These are phyloP conservation scores for Crotalus horridus DNA, from an alignment of 2,113 vertebrate genomes.

Conservation along the genomic window DNA sequence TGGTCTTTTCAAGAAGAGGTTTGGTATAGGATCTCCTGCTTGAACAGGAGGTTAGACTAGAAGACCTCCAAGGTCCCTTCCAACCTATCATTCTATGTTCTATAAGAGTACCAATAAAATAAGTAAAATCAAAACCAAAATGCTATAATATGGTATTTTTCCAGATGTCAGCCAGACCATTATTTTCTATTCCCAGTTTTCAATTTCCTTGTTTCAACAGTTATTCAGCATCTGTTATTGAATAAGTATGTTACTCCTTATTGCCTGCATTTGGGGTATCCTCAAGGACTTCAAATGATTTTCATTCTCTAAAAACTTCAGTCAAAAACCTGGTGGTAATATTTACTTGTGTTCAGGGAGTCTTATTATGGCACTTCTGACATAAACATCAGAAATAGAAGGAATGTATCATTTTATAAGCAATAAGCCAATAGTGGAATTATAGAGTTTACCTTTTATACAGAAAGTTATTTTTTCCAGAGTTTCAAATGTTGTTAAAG, in stretches of 20 bases:
- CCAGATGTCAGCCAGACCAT: neutral
- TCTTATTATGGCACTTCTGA: neutral
- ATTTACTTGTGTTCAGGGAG: too few species aligned
- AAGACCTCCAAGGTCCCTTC: neutral
- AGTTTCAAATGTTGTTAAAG: neutral
- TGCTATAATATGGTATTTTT: neutral
- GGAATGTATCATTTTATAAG: neutral
- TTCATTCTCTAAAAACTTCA: neutral
- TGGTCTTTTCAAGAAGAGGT: neutral
- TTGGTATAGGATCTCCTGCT: neutral
- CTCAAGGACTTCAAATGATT: neutral
- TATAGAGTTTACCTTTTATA: neutral
- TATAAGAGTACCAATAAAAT: neutral
- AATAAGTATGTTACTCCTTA: neutral
- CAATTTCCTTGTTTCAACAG: neutral
- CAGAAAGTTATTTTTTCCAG: neutral
- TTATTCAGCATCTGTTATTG: neutral
- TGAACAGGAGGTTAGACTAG: neutral
- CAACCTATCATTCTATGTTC: neutral
- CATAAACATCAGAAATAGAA: neutral
- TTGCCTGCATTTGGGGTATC: neutral
- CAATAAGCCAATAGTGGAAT: neutral
- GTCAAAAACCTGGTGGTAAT: neutral
- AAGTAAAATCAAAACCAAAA: neutral
- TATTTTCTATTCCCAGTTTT: neutral